These are phyloP conservation scores for Drosophila bipectinata DNA, from an alignment of 1,140 invertebrate species.

Conservation along the genomic window DNA sequence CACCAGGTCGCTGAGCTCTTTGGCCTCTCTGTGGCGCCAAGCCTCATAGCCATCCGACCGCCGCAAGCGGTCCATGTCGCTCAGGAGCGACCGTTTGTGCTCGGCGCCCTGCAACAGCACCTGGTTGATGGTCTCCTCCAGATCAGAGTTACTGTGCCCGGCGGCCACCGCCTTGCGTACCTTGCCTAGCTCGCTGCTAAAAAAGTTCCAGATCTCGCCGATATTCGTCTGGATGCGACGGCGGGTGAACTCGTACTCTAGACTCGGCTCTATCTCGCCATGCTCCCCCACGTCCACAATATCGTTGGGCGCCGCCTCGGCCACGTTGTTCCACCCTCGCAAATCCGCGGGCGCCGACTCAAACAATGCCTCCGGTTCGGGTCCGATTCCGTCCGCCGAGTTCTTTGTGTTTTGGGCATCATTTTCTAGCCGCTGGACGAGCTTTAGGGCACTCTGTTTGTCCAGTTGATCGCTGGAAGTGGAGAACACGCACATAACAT, in stretches of 20 bases:
- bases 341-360: slow-evolving; percentile 51
- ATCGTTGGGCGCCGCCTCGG: slow-evolving; percentile 23
- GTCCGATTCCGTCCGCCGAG: slow-evolving; percentile 8
- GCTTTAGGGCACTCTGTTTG: slow-evolving; percentile 72
- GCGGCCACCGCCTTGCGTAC: slow-evolving; percentile 86
- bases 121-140: slow-evolving; percentile 85
- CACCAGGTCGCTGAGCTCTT: slow-evolving; percentile 91
- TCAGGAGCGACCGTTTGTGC: slow-evolving; percentile 89
- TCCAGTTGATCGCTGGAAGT: slow-evolving; percentile 75
- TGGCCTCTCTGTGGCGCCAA: slow-evolving; percentile 92
- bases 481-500: neutral
- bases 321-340: slow-evolving; percentile 41
- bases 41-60: slow-evolving; percentile 91
- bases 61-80: slow-evolving; percentile 89
- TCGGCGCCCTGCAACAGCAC: slow-evolving; percentile 87
- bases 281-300: slow-evolving; percentile 2
- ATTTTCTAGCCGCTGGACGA: slow-evolving; percentile 75
- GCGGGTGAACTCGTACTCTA: slow-evolving; percentile 92
- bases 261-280: slow-evolving; percentile 85
- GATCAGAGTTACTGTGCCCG: slow-evolving; percentile 84
- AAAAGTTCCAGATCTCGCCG: slow-evolving; percentile 92
- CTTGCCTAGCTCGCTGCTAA: slow-evolving; percentile 90
- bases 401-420: slow-evolving; percentile 64
- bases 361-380: slow-evolving; percentile 58
- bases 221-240: slow-evolving; percentile 91